Evolutionary conservation across 2,888 invertebrate species (phyloP), one percentile per base, ranked within the genome.

Genomic region (Andrena hattorfiana): DNA sequence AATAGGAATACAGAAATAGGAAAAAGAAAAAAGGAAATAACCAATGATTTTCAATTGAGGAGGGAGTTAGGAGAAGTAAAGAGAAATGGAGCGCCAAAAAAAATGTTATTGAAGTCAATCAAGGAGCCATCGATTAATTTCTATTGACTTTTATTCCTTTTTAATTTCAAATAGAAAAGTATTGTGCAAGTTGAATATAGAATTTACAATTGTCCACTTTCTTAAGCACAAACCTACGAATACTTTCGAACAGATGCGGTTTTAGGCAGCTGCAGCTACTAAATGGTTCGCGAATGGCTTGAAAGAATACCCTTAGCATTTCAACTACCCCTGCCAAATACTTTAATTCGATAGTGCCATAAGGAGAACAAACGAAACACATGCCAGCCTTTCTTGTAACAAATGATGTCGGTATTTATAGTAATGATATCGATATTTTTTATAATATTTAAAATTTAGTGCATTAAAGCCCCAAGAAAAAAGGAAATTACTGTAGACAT

Each of bases 201-300:
- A 42, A 42, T 23, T 13, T 20, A 64, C 16, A 28, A 66, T 66
- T 26, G 13, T 8, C 8, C 66, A 8, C 28, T 16, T 16, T 20
- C n/a, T n/a, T n/a, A n/a, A 4, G 5, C 0, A 54, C 10, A 28
- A n/a, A 35, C 6, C 2, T 26, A 16, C 2, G 16, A 5, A 6
- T 16, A 35, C 13, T 35, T 49, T 63, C 35, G 72, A 72, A 54
- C 72, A 72, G 63, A 64, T 72, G 72, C 7, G 72, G n/a, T 8
- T 62, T 71, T 3, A 6, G 4, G 23, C 26, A 62, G 28, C 62
- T 63, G 30, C 35, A 54, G 28, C 35, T 54, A 26, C 26, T 23
- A 23, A 20, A 64, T 64, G 26, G 54, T 8, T 35, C 13, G 32
- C 3, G 2, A 54, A 10, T 35, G 26, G 20, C 23, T 26, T 32